These are phyloP conservation scores for Drosophila willistoni DNA, from an alignment of 1,140 invertebrate genomes.

Conservation along the genomic window DNA sequence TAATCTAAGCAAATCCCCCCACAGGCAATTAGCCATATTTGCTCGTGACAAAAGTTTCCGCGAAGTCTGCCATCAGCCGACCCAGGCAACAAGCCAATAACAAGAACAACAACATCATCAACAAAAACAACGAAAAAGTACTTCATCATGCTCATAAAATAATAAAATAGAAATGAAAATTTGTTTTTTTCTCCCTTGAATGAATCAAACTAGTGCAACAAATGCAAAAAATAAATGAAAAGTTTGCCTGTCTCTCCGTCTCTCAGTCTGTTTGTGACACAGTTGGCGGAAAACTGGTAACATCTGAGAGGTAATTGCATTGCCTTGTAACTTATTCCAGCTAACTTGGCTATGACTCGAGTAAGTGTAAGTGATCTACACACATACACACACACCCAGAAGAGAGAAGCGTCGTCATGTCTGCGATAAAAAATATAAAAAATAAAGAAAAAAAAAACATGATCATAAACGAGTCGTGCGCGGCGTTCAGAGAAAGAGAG, in stretches of 20 bases:
- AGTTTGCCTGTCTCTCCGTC: background rate
- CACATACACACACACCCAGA: no score
- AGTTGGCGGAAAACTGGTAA: conserved; percentile 8
- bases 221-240: conserved; percentile 19
- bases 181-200: conserved; percentile 29
- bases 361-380: background rate
- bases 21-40: conserved; percentile 24
- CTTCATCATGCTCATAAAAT: conserved; percentile 70
- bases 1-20: conserved; percentile 57
- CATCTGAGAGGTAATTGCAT: conserved; percentile 1
- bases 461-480: conserved; percentile 40
- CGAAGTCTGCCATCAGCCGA: conserved; percentile 49
- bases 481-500: background rate
- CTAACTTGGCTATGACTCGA: conserved; percentile 9
- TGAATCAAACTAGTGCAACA: conserved; percentile 57
- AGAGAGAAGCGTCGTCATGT: conserved; percentile 37
- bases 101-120: conserved; percentile 22
- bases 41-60: conserved; percentile 68
- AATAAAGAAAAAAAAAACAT: conserved; percentile 1
- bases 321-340: conserved; percentile 8
- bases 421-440: conserved; percentile 32
- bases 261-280: background rate
- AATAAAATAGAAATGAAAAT: conserved; percentile 15
- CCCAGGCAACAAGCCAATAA: conserved; percentile 9
- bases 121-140: conserved; percentile 24